phyloP scores from a whole-genome alignment of 2,113 vertebrate species.

The Coregonus clupeaformis region DNA sequence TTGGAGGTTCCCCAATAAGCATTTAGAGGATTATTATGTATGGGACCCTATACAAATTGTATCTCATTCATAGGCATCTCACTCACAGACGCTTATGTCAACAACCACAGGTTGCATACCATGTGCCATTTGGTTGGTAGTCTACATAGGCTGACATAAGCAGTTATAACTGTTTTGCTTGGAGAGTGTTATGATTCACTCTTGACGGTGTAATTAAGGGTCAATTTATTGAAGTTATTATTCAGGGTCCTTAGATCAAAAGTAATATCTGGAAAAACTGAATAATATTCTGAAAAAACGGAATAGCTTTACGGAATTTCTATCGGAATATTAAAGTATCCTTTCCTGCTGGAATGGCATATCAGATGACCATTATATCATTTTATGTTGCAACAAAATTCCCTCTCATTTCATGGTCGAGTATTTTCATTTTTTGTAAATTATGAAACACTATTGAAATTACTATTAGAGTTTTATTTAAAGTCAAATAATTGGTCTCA shows the following conservation, averaged over 20 bases:
- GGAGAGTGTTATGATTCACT: not conserved
- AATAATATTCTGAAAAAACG: too few species aligned
- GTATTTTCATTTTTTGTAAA: conserved; percentile 82
- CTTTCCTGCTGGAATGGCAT: conserved; percentile 66
- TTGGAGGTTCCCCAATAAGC: conserved; percentile 21
- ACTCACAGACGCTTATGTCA: not conserved
- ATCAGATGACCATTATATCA: conserved; percentile 52
- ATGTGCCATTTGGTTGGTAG: not conserved
- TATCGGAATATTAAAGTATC: conserved; percentile 17
- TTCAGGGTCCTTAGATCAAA: not conserved
- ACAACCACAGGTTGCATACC: not conserved
- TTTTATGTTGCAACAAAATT: conserved; percentile 64
- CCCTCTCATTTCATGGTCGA: conserved; percentile 73
- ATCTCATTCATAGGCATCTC: not conserved
- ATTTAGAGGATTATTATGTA: conserved; percentile 31
- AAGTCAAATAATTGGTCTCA: conserved; percentile 75
- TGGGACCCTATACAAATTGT: not conserved
- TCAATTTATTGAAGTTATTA: not conserved
- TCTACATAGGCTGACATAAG: not conserved
- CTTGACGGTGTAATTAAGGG: not conserved
- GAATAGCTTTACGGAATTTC: not conserved
- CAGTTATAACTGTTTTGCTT: not conserved
- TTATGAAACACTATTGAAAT: conserved; percentile 83
- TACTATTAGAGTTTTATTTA: conserved; percentile 89
- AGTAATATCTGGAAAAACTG: too few species aligned